Percentiles rank a stretch among this genome's conserved stretches.
phyloP scores from a whole-genome alignment of 2,888 invertebrate genomes.

The Hirudinaria manillensis region DNA sequence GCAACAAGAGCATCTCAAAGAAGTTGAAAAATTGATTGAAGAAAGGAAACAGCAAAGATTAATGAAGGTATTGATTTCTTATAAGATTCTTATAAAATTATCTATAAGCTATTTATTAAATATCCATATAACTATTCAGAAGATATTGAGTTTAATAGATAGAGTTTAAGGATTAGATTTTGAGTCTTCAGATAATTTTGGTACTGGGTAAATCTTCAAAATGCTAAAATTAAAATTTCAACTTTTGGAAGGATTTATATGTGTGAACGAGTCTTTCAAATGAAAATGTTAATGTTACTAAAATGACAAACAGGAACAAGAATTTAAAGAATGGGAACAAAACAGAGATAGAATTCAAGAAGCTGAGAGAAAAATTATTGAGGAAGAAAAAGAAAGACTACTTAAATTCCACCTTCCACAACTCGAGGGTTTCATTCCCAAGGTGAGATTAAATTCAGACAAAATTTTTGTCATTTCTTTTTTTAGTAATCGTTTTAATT shows the following conservation, averaged over 20 bases:
- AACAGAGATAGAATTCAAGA: neutral
- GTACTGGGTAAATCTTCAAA: too few species aligned
- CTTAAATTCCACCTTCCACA: constrained; percentile 17
- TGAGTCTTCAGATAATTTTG: too few species aligned
- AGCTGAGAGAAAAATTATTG: constrained; percentile 20
- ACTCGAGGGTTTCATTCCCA: constrained; percentile 1
- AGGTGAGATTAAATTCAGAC: constrained; percentile 3
- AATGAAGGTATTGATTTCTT: neutral
- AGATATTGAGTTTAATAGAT: too few species aligned
- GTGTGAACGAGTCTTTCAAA: too few species aligned
- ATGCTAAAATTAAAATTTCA: too few species aligned
- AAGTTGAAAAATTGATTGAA: constrained; percentile 8
- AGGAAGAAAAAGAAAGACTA: constrained; percentile 19
- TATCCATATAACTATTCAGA: too few species aligned
- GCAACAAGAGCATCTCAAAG: constrained; percentile 9
- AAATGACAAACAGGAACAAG: neutral
- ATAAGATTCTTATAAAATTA: neutral
- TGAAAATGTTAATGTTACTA: too few species aligned
- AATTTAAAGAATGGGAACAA: neutral
- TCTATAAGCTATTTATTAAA: too few species aligned
- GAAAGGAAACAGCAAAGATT: constrained; percentile 2
- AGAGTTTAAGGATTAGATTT: too few species aligned
- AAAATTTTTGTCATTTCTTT: too few species aligned
- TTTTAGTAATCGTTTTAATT: too few species aligned
- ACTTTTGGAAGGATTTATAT: too few species aligned